Evolutionary conservation across 2,797 vertebrate species (phyloP).

Genomic region (Platalea minor): DNA sequence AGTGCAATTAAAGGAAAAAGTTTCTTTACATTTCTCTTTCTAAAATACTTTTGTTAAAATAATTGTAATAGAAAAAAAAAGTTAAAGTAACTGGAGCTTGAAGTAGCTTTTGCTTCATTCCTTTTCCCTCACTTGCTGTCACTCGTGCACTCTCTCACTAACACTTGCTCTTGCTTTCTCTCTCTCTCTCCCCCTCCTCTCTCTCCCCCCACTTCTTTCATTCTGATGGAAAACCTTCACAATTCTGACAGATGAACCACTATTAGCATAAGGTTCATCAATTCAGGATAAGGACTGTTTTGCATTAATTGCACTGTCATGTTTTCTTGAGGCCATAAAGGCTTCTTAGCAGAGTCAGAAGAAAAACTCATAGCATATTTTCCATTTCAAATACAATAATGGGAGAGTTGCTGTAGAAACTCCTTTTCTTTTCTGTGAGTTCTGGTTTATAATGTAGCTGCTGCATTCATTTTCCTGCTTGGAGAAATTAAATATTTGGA

Average conservation of each 20-base stretch:
- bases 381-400: background rate
- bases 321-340: background rate
- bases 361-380: background rate
- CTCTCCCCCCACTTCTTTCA: background rate
- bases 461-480: background rate
- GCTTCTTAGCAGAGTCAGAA: background rate
- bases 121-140: background rate
- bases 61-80: background rate
- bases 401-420: background rate
- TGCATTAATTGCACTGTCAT: background rate
- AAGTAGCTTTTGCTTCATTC: background rate
- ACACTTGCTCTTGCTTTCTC: background rate
- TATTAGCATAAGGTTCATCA: background rate
- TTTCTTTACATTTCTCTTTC: background rate
- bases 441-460: background rate
- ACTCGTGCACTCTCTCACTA: accelerated
- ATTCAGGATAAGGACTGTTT: background rate
- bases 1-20: background rate
- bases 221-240: background rate
- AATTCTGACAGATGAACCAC: background rate
- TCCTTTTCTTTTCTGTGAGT: background rate
- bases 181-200: background rate
- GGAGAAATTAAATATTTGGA: background rate
- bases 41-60: background rate
- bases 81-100: background rate